A percentile compares a stretch with the other conserved stretches of the same genome.
phyloP scores from a whole-genome alignment of 2,113 vertebrate species.

The Brachypodius melanocephalos region DNA sequence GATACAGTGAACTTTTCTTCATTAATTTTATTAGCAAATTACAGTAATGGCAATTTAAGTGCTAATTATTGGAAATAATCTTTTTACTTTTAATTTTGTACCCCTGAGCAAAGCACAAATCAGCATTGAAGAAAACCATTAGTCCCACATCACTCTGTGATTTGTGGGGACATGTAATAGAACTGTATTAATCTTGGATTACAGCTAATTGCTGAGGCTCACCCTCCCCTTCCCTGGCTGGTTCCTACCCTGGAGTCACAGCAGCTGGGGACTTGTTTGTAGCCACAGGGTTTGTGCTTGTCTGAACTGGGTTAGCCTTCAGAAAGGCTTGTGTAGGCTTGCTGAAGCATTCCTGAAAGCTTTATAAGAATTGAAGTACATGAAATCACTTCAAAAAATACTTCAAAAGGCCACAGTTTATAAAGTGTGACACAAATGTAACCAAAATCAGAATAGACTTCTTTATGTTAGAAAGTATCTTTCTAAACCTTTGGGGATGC shows the following conservation, averaged over 20 bases:
- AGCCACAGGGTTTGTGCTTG: not conserved
- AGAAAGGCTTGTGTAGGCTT: constrained; percentile 42
- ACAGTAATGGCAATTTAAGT: not conserved
- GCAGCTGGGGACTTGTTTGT: not conserved
- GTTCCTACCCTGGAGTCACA: not conserved
- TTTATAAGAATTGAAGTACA: not conserved
- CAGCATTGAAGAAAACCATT: not conserved
- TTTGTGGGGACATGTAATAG: not conserved
- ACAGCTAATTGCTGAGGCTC: not conserved
- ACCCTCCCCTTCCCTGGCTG: not conserved
- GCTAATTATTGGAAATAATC: not conserved
- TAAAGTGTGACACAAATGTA: not conserved
- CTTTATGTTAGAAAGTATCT: constrained; percentile 3
- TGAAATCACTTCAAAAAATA: constrained; percentile 34
- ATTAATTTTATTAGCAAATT: not conserved
- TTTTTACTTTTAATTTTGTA: not conserved
- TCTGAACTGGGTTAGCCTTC: not conserved
- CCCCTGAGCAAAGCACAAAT: not conserved
- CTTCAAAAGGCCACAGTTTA: constrained; percentile 11
- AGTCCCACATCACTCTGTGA: not conserved
- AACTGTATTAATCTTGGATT: not conserved
- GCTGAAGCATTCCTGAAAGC: constrained; percentile 21
- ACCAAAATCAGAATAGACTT: not conserved
- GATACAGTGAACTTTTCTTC: not conserved
- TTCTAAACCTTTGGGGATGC: constrained; percentile 7